Evolutionary conservation across 2,888 invertebrate species (phyloP), one percentile per base, ranked within the genome.

Genomic region (Willowsia nigromaculata): DNA sequence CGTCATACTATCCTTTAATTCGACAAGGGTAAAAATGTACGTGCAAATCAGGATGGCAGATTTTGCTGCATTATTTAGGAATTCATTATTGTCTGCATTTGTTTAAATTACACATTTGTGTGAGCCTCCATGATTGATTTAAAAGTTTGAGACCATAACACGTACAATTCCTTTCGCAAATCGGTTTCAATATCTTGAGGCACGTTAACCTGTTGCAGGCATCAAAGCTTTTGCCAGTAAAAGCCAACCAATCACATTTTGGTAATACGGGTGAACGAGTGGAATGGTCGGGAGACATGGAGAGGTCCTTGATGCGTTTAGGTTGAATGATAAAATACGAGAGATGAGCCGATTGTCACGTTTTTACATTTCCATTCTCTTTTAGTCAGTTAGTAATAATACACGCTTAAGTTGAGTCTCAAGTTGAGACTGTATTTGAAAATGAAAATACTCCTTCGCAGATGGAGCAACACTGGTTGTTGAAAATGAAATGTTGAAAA

Each of bases 171-270:
- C 15, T 7, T 1, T 62, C 25, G 27, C 30, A 62, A 30, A 53
- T n/a, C 53, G 5, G 53, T 30, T 40, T 47, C 47, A 7, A 13
- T 47, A 47, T 47, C 56, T 1, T 18, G 18, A 68, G 62, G 37
- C 65, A 18, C 37, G 37, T 68, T 68, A 18, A 37, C 71, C 40
- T 40, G 13, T 43, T 71, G 37, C 22, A 43, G 11, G 43, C n/a
- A n/a, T n/a, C n/a, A n/a, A n/a, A n/a, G n/a, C 18, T 2, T 62
- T 25, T 40, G 18, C 37, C 62, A 62, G 59, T 62, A 62, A 81
- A 62, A 62, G 62, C 15, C 37, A 81, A 59, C 81, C 43, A 81
- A 62, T 81, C 81, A 81, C 43, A 62, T 80, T n/a, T n/a, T n/a
- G n/a, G n/a, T 33, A 40, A 80, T 56, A 56, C 33, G 56, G 80